phyloP scores from a whole-genome alignment of 2,888 invertebrate genomes.

The Drosophila neonasuta region DNA sequence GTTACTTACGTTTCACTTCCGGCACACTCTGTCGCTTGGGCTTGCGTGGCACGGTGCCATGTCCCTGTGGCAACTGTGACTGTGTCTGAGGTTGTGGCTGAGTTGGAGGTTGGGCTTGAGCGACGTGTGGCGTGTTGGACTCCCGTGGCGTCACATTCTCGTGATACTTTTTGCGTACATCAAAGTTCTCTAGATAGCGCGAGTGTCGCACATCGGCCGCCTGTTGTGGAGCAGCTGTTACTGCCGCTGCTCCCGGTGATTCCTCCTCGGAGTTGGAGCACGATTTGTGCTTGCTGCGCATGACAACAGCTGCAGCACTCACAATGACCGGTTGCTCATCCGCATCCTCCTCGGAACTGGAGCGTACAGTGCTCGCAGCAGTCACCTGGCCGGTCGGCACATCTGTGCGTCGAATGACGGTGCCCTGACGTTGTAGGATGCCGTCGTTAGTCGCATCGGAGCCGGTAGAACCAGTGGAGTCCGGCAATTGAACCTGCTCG shows the following conservation, averaged over 20 bases:
- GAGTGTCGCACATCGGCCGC: conserved; percentile 77
- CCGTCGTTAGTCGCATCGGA: conserved; percentile 56
- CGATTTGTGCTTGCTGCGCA: conserved; percentile 78
- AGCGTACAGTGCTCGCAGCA: conserved; percentile 39
- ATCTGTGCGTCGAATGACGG: conserved; percentile 78
- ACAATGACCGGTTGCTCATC: conserved; percentile 68
- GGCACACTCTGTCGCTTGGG: conserved; percentile 72
- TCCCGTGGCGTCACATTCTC: conserved; percentile 66
- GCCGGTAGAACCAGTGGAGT: conserved; percentile 54
- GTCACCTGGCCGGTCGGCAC: not conserved
- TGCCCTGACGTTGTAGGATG: conserved; percentile 78
- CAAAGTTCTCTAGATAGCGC: conserved; percentile 81
- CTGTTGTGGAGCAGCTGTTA: conserved; percentile 3
- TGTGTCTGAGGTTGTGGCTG: not conserved
- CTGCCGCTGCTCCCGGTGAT: conserved; percentile 14
- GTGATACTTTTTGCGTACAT: conserved; percentile 80
- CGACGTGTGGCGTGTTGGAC: too few relatives aligned
- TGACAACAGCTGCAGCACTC: conserved; percentile 62
- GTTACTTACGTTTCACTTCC: conserved; percentile 57
- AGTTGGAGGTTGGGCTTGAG: not conserved
- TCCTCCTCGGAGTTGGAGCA: conserved; percentile 81
- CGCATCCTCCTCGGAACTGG: conserved; percentile 79
- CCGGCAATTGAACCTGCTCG: conserved; percentile 80
- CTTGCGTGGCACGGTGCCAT: conserved; percentile 64
- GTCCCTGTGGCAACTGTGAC: not conserved